Evolutionary conservation across 92 coral and sea anemone species (phyloP).

Genomic region (Montipora capitata): DNA sequence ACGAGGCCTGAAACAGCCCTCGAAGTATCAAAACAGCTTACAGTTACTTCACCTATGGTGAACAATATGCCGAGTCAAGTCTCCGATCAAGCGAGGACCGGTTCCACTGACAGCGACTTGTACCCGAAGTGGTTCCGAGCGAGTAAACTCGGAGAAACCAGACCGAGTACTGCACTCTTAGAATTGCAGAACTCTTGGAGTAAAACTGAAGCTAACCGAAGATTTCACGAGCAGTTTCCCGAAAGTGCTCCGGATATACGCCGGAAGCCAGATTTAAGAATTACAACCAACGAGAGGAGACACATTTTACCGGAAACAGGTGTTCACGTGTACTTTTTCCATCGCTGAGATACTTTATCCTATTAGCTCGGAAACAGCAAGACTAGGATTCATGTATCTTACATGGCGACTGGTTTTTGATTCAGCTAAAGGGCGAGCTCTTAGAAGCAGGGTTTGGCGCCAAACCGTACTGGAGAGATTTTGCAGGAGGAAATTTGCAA

Average conservation of each 20-base stretch:
- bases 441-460: too few relatives aligned
- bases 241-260: slow-evolving; percentile 98
- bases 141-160: slow-evolving; percentile 53
- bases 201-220: slow-evolving; percentile 89
- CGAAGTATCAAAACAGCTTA: slow-evolving; percentile 47
- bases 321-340: slow-evolving; percentile 92
- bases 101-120: slow-evolving; percentile 82
- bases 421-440: too few relatives aligned
- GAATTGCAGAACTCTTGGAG: slow-evolving; percentile 87
- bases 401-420: too few relatives aligned
- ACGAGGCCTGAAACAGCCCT: slow-evolving; percentile 93
- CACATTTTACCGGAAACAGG: slow-evolving; percentile 94
- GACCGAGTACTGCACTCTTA: slow-evolving; percentile 86
- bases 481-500: too few relatives aligned
- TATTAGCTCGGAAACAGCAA: neutral
- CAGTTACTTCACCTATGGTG: slow-evolving; percentile 68
- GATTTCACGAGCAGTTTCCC: slow-evolving; percentile 94
- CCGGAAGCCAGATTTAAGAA: slow-evolving; percentile 92
- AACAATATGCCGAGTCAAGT: slow-evolving; percentile 87
- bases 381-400: too few relatives aligned
- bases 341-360: slow-evolving; percentile 54
- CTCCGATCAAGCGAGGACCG: slow-evolving; percentile 82
- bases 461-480: too few relatives aligned
- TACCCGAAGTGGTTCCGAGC: slow-evolving; percentile 95
- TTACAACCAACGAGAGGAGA: slow-evolving; percentile 96